Base-by-base conservation (phyloP, 2,113 vertebrate species). In the Callopanchax toddi region DNA sequence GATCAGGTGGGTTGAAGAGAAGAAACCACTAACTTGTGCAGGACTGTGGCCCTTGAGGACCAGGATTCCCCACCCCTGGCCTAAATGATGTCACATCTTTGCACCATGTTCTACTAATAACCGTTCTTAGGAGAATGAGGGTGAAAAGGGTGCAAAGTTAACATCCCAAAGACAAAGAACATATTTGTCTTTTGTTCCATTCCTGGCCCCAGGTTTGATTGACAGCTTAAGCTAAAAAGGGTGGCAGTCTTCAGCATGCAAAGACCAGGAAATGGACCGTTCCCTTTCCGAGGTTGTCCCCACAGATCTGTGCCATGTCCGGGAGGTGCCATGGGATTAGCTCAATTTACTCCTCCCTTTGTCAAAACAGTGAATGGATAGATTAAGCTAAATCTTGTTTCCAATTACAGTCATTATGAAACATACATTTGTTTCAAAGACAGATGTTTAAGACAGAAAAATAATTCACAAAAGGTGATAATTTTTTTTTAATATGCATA, bases 261-360 rank as follows among this genome's bases (percentile, higher is more conserved):
- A 53, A 82, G 42, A 82, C 51, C 81, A 91, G 85, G 83, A 92
- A 91, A 81, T 45, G 1, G 82, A 70, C 79, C 71, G 6, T 69
- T 89, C 87, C 83, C 81, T 79, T 86, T 86, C 82, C 64, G 66
- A 72, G 78, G 81, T 62, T 50, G 76, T 85, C 84, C 57, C 45
- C 60, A 71, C 64, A 67, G 69, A 81, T 72, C 60, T 70, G 53
- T 71, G 73, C 79, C 66, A 39, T 50, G 60, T 60, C 18, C 39
- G 79, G 83, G 82, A 68, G 71, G 68, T 71, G 78, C 69, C 79
- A 52, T 85, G 81, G 65, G 78, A 86, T 49, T 67, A 44, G 42
- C 22, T 58, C 43, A 65, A 78, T 62, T 74, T 50, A 40, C 61
- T 69, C 81, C 76, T 76, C 67, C 71, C 79, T 81, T 62, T 86